phyloP scores from a whole-genome alignment of 2,113 vertebrate species.

The Bubo bubo region DNA sequence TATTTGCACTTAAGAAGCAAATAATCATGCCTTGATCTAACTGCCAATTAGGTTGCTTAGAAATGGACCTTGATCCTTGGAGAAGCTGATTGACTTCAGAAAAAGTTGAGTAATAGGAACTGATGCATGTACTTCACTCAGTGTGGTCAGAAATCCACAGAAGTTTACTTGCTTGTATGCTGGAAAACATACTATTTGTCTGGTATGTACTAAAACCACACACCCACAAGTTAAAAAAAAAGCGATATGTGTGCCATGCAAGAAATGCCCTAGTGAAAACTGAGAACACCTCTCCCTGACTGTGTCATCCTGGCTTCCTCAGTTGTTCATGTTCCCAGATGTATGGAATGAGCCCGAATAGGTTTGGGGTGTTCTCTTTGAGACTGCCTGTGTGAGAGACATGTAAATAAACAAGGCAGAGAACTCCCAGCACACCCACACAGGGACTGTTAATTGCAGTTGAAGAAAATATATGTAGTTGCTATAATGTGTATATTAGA shows the following conservation, averaged over 20 bases:
- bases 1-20: background rate
- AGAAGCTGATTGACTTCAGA: background rate
- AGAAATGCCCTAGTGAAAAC: background rate
- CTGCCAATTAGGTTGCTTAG: background rate
- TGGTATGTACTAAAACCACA: background rate
- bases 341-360: background rate
- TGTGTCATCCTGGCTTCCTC: background rate
- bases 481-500: background rate
- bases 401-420: background rate
- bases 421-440: background rate
- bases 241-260: background rate
- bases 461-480: background rate
- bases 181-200: background rate
- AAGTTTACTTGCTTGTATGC: background rate
- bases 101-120: background rate
- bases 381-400: background rate
- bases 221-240: background rate
- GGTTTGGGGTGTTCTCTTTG: background rate
- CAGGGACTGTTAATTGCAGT: background rate
- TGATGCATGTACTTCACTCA: background rate
- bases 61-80: background rate
- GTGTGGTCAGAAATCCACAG: background rate
- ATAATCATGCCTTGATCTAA: background rate
- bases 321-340: background rate
- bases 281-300: background rate